Evolutionary conservation across 35 echinoderm and acorn worm species (phyloP), one percentile per base, ranked within the genome.

Genomic region (Patiria miniata): DNA sequence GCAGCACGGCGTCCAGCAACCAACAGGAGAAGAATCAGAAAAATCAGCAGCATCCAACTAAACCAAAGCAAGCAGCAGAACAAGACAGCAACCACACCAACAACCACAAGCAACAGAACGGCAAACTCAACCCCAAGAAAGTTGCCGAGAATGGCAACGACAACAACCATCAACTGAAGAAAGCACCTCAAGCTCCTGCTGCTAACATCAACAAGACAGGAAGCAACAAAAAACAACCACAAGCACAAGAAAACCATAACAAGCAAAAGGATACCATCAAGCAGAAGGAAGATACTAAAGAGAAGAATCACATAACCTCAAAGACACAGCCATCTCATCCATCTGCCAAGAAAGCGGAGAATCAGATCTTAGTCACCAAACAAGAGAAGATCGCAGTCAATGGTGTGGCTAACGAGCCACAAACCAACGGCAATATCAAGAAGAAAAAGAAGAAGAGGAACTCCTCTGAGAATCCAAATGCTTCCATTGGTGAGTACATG

Each of bases 381-480:
- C 82, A 91, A 30, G 82, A 51, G 9, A 91, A 91, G 82, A 85
- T 69, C 9, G 79, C 39, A n/a, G 33, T 82, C 26, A 91, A 91
- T 55, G 83, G 89, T 8, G 36, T 51, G 28, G 37, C 61, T 39
- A 52, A 81, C n/a, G 86, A 86, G 1, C 59, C 51, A 80, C 50
- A 68, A 61, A 55, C 80, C 17, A 85, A 84, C 39, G 86, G 87
- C 14, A 88, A 58, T 60, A 91, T 68, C 83, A 97, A 93, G 68
- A 93, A 86, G 73, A 89, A 80, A 65, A 93, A 93, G 80, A 93
- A 97, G 76, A 97, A 97, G 73, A 93, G 78, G 59, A 87, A 84
- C 53, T 36, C 39, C 8, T 58, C 77, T 5, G 84, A 93, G 37
- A 83, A 88, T 51, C 79, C 80, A 18, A 93, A 88, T 58, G 68